A percentile compares a stretch with the other conserved stretches of the same genome.
phyloP scores from a whole-genome alignment of 1,140 invertebrate genomes.

The Drosophila takahashii region DNA sequence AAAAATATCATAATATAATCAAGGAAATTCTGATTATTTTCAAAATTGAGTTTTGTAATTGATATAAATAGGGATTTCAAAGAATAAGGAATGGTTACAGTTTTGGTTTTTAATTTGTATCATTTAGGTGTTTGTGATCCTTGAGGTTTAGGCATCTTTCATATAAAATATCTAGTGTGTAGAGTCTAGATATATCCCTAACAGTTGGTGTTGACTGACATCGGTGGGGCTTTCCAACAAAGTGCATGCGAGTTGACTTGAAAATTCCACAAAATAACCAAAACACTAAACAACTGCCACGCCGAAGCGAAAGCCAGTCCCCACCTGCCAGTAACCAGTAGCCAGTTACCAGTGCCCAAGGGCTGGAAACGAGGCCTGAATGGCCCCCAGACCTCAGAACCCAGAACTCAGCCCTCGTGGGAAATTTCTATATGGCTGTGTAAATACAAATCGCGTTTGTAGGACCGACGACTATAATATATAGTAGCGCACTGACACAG shows the following conservation, averaged over 20 bases:
- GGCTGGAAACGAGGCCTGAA: slow-evolving; percentile 62
- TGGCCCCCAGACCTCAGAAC: slow-evolving; percentile 33
- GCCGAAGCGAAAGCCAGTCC: slow-evolving; percentile 7
- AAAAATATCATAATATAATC: no score
- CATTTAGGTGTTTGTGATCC: not conserved
- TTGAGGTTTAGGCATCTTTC: not conserved
- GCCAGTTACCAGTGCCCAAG: slow-evolving; percentile 30
- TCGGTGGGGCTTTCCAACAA: slow-evolving; percentile 47
- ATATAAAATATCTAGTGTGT: no score
- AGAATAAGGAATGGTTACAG: no score
- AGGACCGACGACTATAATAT: slow-evolving; percentile 37
- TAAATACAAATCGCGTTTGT: slow-evolving; percentile 66
- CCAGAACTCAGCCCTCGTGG: slow-evolving; percentile 48
- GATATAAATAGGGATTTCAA: not conserved
- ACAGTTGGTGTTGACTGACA: slow-evolving; percentile 11
- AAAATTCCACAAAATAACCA: slow-evolving; percentile 71
- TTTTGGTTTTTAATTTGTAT: no score
- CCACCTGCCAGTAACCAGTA: slow-evolving; percentile 29
- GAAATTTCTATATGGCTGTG: slow-evolving; percentile 63
- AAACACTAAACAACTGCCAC: slow-evolving; percentile 53
- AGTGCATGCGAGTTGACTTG: slow-evolving; percentile 65
- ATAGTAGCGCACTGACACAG: slow-evolving; percentile 23
- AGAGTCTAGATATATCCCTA: slow-evolving; percentile 4
- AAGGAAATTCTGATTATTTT: no score
- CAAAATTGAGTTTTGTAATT: no score